Conservation (phyloP, 1,140 invertebrate species). For the Magallana gigas region DNA sequence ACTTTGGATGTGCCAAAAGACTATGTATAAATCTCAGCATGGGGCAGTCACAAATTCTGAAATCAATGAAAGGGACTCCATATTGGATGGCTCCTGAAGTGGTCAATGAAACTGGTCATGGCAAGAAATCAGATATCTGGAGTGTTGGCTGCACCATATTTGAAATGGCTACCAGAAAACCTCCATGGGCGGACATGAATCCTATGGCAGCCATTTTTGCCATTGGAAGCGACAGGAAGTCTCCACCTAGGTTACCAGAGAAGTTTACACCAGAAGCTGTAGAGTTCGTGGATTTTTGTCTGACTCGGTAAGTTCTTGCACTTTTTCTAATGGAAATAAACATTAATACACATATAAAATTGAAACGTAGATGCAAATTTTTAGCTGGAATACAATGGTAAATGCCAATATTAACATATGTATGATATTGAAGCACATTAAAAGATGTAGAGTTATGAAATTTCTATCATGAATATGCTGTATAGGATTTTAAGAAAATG, state of each 20-base stretch:
- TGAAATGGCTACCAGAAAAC: slow-evolving; percentile 79
- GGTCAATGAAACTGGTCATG: slow-evolving; percentile 84
- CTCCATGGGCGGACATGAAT: slow-evolving; percentile 78
- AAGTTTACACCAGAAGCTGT: slow-evolving; percentile 73
- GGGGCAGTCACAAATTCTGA: slow-evolving; percentile 74
- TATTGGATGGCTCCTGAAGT: slow-evolving; percentile 99
- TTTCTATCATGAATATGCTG: no score
- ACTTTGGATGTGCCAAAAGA: slow-evolving; percentile 90
- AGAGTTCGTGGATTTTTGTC: slow-evolving; percentile 75
- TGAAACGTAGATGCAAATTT: no score
- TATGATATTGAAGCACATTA: no score
- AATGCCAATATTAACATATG: no score
- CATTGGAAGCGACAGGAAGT: slow-evolving; percentile 69
- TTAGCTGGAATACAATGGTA: no score
- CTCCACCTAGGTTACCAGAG: slow-evolving; percentile 73
- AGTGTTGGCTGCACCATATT: slow-evolving; percentile 79
- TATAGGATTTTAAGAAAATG: no score
- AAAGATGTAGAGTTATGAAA: no score
- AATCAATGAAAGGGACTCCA: slow-evolving; percentile 81
- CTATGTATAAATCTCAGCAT: slow-evolving; percentile 77
- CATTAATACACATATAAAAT: no score
- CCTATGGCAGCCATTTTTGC: slow-evolving; percentile 79
- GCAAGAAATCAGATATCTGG: slow-evolving; percentile 79
- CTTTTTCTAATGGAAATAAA: no score
- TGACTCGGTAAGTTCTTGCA: slow-evolving; percentile 70